Evolutionary conservation across 37 sponge, comb jelly and placozoan species (phyloP).

Genomic region (Hexactinellida sp.): DNA sequence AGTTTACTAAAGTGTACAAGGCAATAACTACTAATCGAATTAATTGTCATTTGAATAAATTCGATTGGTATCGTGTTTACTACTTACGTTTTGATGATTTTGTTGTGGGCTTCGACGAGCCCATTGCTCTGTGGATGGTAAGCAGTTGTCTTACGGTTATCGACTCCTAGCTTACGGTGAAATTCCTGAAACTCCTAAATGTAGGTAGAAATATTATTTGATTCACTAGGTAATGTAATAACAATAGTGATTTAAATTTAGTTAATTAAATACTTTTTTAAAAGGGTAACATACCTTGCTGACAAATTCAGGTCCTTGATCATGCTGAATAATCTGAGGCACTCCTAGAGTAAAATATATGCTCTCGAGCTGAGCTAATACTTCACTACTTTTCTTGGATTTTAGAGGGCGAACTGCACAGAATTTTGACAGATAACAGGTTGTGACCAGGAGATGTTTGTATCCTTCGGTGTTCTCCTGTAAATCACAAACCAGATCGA

Average conservation of each 20-base stretch:
- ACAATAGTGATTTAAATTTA: too few relatives aligned
- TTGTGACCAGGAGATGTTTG: neutral
- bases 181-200: conserved; percentile 1
- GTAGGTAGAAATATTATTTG: neutral
- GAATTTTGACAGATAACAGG: neutral
- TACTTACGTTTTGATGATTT: conserved; percentile 7
- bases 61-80: neutral
- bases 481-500: conserved; percentile 6
- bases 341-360: conserved; percentile 1
- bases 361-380: neutral
- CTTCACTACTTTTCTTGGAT: neutral
- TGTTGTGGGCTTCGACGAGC: neutral
- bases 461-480: conserved; percentile 14
- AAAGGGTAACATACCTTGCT: neutral
- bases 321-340: conserved; percentile 8
- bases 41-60: neutral
- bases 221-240: neutral
- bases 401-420: neutral
- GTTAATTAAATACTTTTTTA: too few relatives aligned
- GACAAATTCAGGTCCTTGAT: neutral
- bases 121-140: conserved; percentile 10
- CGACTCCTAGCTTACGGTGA: neutral
- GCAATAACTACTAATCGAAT: neutral
- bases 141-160: conserved; percentile 9
- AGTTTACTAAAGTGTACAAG: conserved; percentile 2